These are phyloP conservation scores for Caenorhabditis panamensis DNA, from an alignment of 2,888 invertebrate genomes.

Conservation along the genomic window DNA sequence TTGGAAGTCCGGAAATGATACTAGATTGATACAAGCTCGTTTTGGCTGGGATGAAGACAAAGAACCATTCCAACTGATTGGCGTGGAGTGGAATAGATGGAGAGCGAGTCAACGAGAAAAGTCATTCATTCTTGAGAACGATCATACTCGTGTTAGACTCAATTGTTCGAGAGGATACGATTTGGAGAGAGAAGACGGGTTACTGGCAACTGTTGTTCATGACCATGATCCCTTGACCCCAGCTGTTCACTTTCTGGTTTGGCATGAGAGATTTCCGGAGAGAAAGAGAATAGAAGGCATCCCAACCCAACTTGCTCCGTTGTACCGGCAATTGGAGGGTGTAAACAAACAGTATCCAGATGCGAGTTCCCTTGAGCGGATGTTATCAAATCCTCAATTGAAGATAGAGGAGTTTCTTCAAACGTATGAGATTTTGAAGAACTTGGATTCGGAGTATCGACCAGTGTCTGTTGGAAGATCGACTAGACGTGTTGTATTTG, in stretches of 20 bases:
- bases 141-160: not conserved
- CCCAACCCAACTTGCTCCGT: constrained; percentile 2
- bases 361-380: constrained; percentile 29
- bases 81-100: not conserved
- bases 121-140: not conserved
- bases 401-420: constrained; percentile 24
- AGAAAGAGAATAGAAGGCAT: constrained; percentile 12
- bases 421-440: constrained; percentile 22
- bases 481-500: constrained; percentile 11
- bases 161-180: constrained; percentile 27
- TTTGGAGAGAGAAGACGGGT: constrained; percentile 26
- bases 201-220: constrained; percentile 12
- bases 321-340: constrained; percentile 15
- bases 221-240: not conserved
- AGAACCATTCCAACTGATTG: not conserved
- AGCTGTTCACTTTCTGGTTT: constrained; percentile 25
- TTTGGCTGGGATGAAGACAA: constrained; percentile 7
- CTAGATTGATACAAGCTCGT: not conserved
- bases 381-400: constrained; percentile 32
- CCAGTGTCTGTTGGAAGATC: constrained; percentile 20
- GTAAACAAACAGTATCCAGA: constrained; percentile 15
- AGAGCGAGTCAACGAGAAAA: constrained; percentile 12
- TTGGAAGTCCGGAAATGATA: not conserved
- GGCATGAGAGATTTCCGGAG: constrained; percentile 36
- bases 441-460: constrained; percentile 19